Evolutionary conservation across 92 coral and sea anemone genomes (phyloP).

Genomic region (Paragorgia papillata): DNA sequence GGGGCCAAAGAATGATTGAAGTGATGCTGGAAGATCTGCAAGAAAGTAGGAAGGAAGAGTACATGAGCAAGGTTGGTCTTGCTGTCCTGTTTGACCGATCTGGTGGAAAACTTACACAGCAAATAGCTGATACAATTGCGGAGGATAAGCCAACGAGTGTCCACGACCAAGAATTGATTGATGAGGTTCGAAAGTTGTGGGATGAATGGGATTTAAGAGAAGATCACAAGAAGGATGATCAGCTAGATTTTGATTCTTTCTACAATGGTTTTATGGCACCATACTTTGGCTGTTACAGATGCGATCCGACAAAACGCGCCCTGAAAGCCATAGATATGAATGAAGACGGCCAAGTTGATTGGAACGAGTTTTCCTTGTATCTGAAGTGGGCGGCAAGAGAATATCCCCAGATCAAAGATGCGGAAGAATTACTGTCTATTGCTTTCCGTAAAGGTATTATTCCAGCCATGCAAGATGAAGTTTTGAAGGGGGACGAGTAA

Average conservation of each 20-base stretch:
- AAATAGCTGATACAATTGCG: constrained; percentile 57
- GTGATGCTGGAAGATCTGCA: constrained; percentile 58
- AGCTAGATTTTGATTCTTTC: constrained; percentile 68
- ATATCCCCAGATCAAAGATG: constrained; percentile 60
- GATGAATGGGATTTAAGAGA: constrained; percentile 61
- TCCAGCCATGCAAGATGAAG: constrained; percentile 79
- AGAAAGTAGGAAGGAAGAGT: constrained; percentile 59
- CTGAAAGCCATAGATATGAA: constrained; percentile 75
- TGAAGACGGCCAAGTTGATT: constrained; percentile 65
- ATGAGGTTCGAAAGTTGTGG: constrained; percentile 58
- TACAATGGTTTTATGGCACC: constrained; percentile 79
- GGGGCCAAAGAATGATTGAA: constrained; percentile 45
- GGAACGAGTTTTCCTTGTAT: constrained; percentile 74
- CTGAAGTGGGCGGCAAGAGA: constrained; percentile 81
- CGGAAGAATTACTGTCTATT: constrained; percentile 70
- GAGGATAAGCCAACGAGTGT: constrained; percentile 42
- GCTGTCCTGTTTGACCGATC: constrained; percentile 62
- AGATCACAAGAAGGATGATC: constrained; percentile 47
- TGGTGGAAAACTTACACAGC: constrained; percentile 55
- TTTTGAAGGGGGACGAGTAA: not conserved
- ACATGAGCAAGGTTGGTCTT: constrained; percentile 61
- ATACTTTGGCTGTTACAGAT: constrained; percentile 73
- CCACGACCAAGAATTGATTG: constrained; percentile 48
- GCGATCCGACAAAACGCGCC: constrained; percentile 59
- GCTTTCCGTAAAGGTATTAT: constrained; percentile 72